Percentiles rank a stretch among this genome's conserved stretches.
Evolutionary conservation across 1,140 invertebrate genomes (phyloP).

Genomic region (Drosophila quadrilineata): DNA sequence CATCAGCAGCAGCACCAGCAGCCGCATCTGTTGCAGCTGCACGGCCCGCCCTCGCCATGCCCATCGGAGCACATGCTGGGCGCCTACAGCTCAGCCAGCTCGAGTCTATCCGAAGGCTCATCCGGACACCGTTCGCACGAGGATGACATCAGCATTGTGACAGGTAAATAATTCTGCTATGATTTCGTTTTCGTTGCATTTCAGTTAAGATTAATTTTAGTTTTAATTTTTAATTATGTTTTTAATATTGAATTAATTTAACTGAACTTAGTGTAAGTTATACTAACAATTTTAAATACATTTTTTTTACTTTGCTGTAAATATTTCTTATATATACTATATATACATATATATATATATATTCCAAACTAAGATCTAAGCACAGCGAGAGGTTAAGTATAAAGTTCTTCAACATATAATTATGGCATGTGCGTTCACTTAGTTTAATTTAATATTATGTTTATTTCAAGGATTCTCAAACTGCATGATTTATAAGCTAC

Average conservation of each 20-base stretch:
- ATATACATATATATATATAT: background rate
- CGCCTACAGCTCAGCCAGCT: constrained; percentile 92
- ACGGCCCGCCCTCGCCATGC: constrained; percentile 89
- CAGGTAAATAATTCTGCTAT: constrained; percentile 85
- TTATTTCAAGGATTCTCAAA: background rate
- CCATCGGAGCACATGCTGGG: constrained; percentile 89
- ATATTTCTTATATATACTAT: constrained; percentile 7
- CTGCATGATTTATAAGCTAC: background rate
- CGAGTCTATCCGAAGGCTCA: constrained; percentile 91
- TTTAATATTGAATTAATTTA: too few species aligned
- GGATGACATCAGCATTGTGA: constrained; percentile 93
- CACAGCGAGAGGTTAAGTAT: constrained; percentile 41
- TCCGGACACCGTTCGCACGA: constrained; percentile 87
- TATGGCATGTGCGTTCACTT: constrained; percentile 22
- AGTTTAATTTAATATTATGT: constrained; percentile 5
- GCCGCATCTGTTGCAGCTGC: constrained; percentile 57
- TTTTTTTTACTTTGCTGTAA: constrained; percentile 15
- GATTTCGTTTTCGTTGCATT: constrained; percentile 32
- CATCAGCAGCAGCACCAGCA: constrained; percentile 50
- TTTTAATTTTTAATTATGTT: constrained; percentile 15
- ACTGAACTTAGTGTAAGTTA: background rate
- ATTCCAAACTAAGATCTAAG: constrained; percentile 9
- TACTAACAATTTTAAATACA: background rate
- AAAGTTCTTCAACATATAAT: background rate
- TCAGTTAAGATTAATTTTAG: constrained; percentile 16